These are phyloP conservation scores for Adoxophyes honmai DNA, from an alignment of 1,140 invertebrate genomes.

Conservation along the genomic window DNA sequence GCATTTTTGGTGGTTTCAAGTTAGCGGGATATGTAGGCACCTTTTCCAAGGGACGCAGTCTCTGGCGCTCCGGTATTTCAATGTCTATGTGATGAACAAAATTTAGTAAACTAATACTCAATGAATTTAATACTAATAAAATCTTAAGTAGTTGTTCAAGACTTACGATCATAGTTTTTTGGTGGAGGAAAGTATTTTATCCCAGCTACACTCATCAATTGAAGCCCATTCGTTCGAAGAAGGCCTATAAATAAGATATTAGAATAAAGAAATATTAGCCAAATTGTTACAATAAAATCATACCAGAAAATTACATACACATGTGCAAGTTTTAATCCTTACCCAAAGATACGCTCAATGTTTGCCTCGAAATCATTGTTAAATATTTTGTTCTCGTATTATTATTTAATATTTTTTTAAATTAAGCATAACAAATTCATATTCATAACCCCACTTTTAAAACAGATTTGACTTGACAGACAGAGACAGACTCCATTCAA, in stretches of 20 bases:
- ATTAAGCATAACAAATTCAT: too few species aligned
- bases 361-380: slow-evolving; percentile 11
- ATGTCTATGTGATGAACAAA: slow-evolving; percentile 77
- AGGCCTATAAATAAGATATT: slow-evolving; percentile 40
- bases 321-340: not conserved
- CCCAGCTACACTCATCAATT: slow-evolving; percentile 62
- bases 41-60: slow-evolving; percentile 83
- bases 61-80: slow-evolving; percentile 84
- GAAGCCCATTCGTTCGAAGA: slow-evolving; percentile 44
- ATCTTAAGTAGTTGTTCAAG: not conserved
- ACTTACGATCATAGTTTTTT: slow-evolving; percentile 79
- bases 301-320: too few species aligned
- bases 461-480: too few species aligned
- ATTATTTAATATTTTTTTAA: too few species aligned
- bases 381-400: not conserved
- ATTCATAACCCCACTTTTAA: too few species aligned
- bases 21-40: slow-evolving; percentile 83
- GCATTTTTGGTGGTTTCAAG: slow-evolving; percentile 88
- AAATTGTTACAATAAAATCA: too few species aligned
- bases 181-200: slow-evolving; percentile 81
- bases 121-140: not conserved
- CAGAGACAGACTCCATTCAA: too few species aligned
- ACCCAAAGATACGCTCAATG: not conserved
- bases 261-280: not conserved
- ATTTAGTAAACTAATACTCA: not conserved